Base-by-base conservation (phyloP, 2,113 vertebrate species). In the Phalacrocorax brasilianus region DNA sequence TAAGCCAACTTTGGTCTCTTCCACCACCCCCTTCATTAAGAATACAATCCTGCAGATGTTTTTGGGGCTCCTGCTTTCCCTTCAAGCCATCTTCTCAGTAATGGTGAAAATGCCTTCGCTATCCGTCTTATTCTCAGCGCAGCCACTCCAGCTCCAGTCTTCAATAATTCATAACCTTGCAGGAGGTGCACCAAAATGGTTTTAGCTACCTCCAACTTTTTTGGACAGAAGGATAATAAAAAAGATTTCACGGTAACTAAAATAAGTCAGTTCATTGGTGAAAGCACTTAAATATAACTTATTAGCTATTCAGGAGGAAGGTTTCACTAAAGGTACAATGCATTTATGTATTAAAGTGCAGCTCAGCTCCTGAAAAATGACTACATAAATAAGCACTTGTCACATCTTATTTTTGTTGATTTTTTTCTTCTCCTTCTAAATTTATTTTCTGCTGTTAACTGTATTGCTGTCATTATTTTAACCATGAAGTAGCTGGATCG, bases 271-370 rank as follows among this genome's bases (percentile, higher is more conserved):
- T 97, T 96, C 77, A 83, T 76, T 95, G 88, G 83, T 87, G 91
- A 93, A 97, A 95, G 92, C 95, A 95, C 95, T 96, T 92, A 93
- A 95, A 78, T 62, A 85, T 61, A 89, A 91, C 80, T 87, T 92
- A 90, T 95, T 96, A 97, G 95, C 93, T 95, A 93, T 94, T 97
- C 95, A 95, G 49, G 76, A 95, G 88, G 84, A 97, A 92, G 95
- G 89, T 89, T 97, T 93, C 55, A 76, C 92, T 95, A 66, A 93
- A 89, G 70, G 86, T 93, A 96, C 91, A 87, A 88, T 96, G 93
- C 88, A 80, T 88, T 96, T 92, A 91, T 85, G 76, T 93, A 76
- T 83, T 96, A 45, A 95, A 95, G 92, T 92, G 81, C 77, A 78
- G 91, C 63, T 93, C 80, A 53, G 19, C 77, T 92, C 80, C 70